A percentile compares a stretch with the other conserved stretches of the same genome.
Evolutionary conservation across 2,113 vertebrate genomes (phyloP).

Genomic region (Calypte anna): DNA sequence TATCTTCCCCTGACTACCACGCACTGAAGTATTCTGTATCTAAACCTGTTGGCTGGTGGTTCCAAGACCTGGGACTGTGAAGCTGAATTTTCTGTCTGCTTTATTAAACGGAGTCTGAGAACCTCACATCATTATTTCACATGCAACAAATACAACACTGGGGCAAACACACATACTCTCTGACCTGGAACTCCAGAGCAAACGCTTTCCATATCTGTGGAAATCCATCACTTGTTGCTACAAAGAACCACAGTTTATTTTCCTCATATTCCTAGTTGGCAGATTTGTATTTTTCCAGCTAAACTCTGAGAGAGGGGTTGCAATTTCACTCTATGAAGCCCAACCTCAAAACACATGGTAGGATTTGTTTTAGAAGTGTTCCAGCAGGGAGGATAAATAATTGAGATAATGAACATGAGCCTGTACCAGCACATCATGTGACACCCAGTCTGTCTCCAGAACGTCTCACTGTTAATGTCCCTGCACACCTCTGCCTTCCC

Average conservation of each 20-base stretch:
- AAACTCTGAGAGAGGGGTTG: conserved; percentile 16
- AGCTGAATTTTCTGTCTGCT: neutral
- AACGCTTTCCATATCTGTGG: conserved; percentile 37
- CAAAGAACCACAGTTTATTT: conserved; percentile 42
- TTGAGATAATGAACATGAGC: conserved; percentile 31
- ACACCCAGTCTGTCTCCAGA: conserved; percentile 21
- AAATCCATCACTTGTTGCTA: conserved; percentile 59
- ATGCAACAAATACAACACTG: neutral
- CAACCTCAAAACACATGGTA: conserved; percentile 67
- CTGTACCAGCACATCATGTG: neutral
- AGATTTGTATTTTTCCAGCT: conserved; percentile 55
- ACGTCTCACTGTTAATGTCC: neutral
- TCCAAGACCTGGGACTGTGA: neutral
- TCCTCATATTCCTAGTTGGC: conserved; percentile 36
- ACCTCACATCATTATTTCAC: conserved; percentile 44
- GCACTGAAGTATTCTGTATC: neutral
- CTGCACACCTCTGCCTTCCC: neutral
- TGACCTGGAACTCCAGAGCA: conserved; percentile 42
- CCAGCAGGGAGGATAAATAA: conserved; percentile 59
- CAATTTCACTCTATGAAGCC: conserved; percentile 30
- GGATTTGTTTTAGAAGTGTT: conserved; percentile 59
- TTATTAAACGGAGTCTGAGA: neutral
- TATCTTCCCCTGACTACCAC: neutral
- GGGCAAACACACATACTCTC: neutral
- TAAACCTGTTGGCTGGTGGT: neutral